Evolutionary conservation across 1,140 invertebrate species (phyloP).

Genomic region (Pinna nobilis): DNA sequence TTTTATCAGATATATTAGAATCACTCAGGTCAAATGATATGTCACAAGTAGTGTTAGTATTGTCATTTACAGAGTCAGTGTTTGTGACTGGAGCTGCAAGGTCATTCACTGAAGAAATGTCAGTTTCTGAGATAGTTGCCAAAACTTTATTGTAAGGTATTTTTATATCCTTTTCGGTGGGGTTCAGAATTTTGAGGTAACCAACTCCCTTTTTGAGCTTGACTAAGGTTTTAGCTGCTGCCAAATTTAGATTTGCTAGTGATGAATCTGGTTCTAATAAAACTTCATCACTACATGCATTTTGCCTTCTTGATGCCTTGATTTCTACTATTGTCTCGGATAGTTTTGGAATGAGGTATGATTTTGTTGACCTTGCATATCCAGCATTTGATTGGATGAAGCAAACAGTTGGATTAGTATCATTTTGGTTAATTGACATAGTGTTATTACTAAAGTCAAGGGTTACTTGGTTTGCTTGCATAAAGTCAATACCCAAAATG

Average conservation of each 20-base stretch:
- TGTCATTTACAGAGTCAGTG: too few species aligned
- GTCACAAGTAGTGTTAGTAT: too few species aligned
- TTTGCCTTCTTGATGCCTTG: constrained; percentile 14
- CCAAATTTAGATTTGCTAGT: constrained; percentile 9
- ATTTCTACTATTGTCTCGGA: constrained; percentile 23
- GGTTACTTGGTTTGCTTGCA: constrained; percentile 16
- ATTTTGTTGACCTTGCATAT: constrained; percentile 20
- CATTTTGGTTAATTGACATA: constrained; percentile 8
- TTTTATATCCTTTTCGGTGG: constrained; percentile 25
- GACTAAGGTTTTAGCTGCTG: constrained; percentile 28
- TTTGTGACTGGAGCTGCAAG: background rate
- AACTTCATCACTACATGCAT: constrained; percentile 21
- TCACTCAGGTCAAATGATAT: background rate
- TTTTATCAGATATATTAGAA: background rate
- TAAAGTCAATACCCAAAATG: constrained; percentile 44
- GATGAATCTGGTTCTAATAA: constrained; percentile 32
- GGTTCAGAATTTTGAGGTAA: constrained; percentile 30
- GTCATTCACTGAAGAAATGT: background rate
- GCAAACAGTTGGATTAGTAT: background rate
- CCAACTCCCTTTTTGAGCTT: constrained; percentile 13
- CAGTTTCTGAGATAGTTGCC: constrained; percentile 5
- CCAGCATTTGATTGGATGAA: constrained; percentile 16
- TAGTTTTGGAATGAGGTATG: constrained; percentile 12
- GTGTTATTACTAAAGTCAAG: constrained; percentile 28
- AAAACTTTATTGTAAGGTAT: constrained; percentile 15